Evolutionary conservation across 2,797 vertebrate genomes (phyloP).

Genomic region (Rhynchonycteris naso): DNA sequence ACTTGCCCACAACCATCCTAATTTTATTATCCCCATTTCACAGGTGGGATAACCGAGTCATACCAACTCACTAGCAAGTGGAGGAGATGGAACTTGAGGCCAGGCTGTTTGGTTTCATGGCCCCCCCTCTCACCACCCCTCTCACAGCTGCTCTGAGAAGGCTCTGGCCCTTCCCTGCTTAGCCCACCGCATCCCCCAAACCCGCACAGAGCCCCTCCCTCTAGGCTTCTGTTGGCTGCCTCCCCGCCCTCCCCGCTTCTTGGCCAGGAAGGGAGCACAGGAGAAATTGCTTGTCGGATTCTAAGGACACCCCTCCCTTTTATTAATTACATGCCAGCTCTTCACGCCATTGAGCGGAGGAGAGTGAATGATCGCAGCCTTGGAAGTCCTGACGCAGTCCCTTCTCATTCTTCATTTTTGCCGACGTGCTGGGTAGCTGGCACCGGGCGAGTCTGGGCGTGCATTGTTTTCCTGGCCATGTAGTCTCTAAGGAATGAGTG

Average conservation of each 20-base stretch:
- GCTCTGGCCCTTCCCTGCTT: background rate
- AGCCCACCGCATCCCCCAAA: fast-evolving
- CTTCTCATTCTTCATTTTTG: background rate
- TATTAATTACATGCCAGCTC: background rate
- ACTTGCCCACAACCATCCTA: background rate
- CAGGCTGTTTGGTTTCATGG: background rate
- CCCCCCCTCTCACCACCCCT: background rate
- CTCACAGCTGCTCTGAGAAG: background rate
- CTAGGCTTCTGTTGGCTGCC: background rate
- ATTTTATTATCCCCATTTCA: background rate
- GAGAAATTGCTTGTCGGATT: background rate
- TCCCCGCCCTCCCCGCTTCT: fast-evolving
- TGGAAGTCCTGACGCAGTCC: background rate
- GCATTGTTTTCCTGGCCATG: background rate
- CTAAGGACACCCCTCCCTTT: fast-evolving
- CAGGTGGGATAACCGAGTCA: background rate
- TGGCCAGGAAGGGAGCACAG: fast-evolving
- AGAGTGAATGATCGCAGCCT: background rate
- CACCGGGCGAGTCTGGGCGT: background rate
- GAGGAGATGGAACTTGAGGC: background rate
- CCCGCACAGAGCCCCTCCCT: fast-evolving
- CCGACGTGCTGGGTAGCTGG: background rate
- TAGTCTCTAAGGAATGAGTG: constrained; percentile 7
- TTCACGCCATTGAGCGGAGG: background rate
- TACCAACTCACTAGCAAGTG: background rate